Base-by-base conservation (phyloP, 2,797 vertebrate species). In the Jordanella pulchra region DNA sequence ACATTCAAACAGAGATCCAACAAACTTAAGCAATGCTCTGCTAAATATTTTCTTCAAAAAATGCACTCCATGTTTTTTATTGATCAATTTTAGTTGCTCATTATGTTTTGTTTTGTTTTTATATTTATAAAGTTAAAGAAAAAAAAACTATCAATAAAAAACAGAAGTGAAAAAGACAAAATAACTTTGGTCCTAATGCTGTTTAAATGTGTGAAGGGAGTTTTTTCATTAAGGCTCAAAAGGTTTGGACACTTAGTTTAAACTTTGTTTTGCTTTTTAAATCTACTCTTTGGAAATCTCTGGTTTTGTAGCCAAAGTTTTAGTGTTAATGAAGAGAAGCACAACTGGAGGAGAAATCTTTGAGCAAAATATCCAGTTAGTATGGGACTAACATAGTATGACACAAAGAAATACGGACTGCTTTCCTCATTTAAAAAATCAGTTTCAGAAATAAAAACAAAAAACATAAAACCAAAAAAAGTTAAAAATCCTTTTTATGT, bases 391-490 rank as follows among this genome's bases (percentile, higher is more conserved):
- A n/a, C n/a, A n/a, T n/a, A n/a, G n/a, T n/a, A n/a, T 44, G 23
- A 42, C 1, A 61, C 12, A n/a, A 44, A 63, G 35, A 63, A 18
- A 39, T 15, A 14, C 0, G 1, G 15, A 72, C 9, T 67, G 13
- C 47, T 73, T 51, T 45, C 6, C 79, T 71, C 63, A 79, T 72
- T 72, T 71, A 27, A 30, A 64, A n/a, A 10, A 45, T 48, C 17
- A 51, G 27, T 55, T 9, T 10, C 11, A 54, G 77, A 75, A 64
- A 81, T 7, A n/a, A 80, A 67, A 42, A 64, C 25, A 11, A 72
- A 50, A 75, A 64, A 81, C 9, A 21, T 77, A 67, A 42, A 66
- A 28, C 9, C 70, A 45, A 71, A 66, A 58, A 28, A 79, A 53
- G 45, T 67, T 23, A 44, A 48, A 42, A 71, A 71, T 27, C 9